phyloP scores from a whole-genome alignment of 2,888 invertebrate species.

The Phalera bucephala region DNA sequence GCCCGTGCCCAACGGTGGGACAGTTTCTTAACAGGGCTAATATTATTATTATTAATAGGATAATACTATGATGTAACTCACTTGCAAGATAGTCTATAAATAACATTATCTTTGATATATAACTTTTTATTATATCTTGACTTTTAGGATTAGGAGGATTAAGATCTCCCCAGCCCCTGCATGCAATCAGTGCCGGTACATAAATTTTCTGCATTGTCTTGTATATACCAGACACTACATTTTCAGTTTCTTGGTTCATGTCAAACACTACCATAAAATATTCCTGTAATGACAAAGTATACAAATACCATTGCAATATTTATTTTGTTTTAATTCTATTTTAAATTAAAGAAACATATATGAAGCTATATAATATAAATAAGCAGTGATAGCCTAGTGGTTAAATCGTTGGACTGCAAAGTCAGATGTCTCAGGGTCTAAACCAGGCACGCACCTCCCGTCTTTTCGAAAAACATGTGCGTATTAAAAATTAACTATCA shows the following conservation, averaged over 20 bases:
- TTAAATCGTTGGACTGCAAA: too few species aligned
- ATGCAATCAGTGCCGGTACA: slow-evolving; percentile 55
- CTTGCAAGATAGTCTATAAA: slow-evolving; percentile 73
- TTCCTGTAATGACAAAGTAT: slow-evolving; percentile 52
- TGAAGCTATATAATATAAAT: too few species aligned
- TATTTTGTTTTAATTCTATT: neutral
- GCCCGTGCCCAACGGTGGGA: too few species aligned
- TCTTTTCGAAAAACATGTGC: too few species aligned
- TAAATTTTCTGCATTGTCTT: slow-evolving; percentile 57
- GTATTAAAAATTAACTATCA: too few species aligned
- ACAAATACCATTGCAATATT: neutral
- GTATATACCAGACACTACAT: slow-evolving; percentile 71
- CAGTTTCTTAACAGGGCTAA: too few species aligned
- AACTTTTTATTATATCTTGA: slow-evolving; percentile 57
- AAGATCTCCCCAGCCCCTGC: slow-evolving; percentile 69
- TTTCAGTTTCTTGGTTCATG: slow-evolving; percentile 61
- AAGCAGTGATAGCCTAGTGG: too few species aligned
- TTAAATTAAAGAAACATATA: too few species aligned
- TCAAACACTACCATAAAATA: slow-evolving; percentile 59
- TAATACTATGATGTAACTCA: slow-evolving; percentile 31
- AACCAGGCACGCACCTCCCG: too few species aligned
- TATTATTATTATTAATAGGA: too few species aligned
- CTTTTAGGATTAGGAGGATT: slow-evolving; percentile 75
- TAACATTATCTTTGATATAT: slow-evolving; percentile 67
- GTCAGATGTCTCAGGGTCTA: too few species aligned